Conservation (phyloP, 2,113 vertebrate species). For the Lepisosteus osseus region DNA sequence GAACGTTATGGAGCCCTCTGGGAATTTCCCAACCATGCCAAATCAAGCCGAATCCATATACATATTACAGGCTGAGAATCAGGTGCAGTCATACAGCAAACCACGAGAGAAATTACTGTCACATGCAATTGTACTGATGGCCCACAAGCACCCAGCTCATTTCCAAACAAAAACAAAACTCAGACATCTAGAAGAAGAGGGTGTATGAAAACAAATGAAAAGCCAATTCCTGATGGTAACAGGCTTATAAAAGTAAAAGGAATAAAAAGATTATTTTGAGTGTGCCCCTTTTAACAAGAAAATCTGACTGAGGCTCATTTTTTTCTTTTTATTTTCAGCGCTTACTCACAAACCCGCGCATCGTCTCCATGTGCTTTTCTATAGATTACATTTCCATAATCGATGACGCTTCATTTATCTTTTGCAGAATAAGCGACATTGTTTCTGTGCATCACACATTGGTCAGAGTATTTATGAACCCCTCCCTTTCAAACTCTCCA, state of each 20-base stretch:
- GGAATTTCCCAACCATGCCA: too few relatives aligned
- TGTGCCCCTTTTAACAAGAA: too few relatives aligned
- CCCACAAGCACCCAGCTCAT: not conserved
- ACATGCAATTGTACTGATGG: not conserved
- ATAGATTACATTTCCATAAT: constrained; percentile 65
- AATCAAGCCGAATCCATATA: too few relatives aligned
- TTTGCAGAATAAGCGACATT: not conserved
- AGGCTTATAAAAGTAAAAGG: not conserved
- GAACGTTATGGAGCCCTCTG: too few relatives aligned
- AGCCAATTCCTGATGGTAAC: not conserved
- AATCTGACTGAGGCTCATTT: too few relatives aligned
- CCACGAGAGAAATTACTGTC: not conserved
- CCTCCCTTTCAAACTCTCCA: too few relatives aligned
- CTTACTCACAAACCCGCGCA: too few relatives aligned
- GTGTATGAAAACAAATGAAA: not conserved
- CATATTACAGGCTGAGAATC: not conserved
- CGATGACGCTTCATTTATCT: constrained; percentile 36
- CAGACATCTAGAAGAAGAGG: not conserved
- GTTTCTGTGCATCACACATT: too few relatives aligned
- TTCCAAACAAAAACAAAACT: not conserved
- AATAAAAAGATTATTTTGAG: too few relatives aligned
- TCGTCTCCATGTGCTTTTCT: constrained; percentile 45
- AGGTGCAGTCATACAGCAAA: not conserved
- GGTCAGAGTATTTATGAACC: too few relatives aligned
- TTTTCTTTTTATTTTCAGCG: too few relatives aligned